Evolutionary conservation across 2,888 invertebrate genomes (phyloP).

Genomic region (Tinea semifulvella): DNA sequence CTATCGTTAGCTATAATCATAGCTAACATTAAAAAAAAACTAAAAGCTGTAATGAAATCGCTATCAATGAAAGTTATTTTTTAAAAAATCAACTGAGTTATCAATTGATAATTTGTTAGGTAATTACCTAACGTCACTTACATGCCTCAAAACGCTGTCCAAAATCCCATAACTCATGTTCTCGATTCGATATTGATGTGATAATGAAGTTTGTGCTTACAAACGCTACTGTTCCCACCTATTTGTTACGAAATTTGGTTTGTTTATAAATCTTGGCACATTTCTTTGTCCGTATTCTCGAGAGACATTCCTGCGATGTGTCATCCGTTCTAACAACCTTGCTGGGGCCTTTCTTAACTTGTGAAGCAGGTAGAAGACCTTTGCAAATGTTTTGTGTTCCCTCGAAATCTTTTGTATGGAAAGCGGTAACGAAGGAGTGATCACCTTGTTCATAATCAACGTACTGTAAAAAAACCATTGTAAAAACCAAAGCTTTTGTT

Average conservation of each 20-base stretch:
- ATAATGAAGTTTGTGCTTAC: too few species aligned
- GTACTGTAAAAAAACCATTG: slow-evolving; percentile 28
- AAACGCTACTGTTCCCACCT: too few species aligned
- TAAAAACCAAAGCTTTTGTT: neutral
- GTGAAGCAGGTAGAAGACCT: slow-evolving; percentile 10
- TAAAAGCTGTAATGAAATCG: too few species aligned
- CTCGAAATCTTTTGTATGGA: slow-evolving; percentile 25
- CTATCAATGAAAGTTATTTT: too few species aligned
- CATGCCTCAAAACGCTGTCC: too few species aligned
- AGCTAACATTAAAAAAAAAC: too few species aligned
- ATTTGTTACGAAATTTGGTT: neutral
- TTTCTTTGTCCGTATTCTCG: neutral
- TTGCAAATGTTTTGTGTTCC: slow-evolving; percentile 23
- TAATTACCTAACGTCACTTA: too few species aligned
- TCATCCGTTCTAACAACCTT: slow-evolving; percentile 36
- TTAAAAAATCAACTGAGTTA: too few species aligned
- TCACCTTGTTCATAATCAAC: slow-evolving; percentile 21
- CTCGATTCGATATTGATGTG: too few species aligned
- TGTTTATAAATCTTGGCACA: neutral
- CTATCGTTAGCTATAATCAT: too few species aligned
- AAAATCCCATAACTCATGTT: too few species aligned
- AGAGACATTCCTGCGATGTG: slow-evolving; percentile 26
- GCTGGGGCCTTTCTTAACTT: slow-evolving; percentile 24
- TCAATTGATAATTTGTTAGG: too few species aligned
- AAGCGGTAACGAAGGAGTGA: neutral